phyloP scores from a whole-genome alignment of 2,888 invertebrate species.

The Allygus modestus region DNA sequence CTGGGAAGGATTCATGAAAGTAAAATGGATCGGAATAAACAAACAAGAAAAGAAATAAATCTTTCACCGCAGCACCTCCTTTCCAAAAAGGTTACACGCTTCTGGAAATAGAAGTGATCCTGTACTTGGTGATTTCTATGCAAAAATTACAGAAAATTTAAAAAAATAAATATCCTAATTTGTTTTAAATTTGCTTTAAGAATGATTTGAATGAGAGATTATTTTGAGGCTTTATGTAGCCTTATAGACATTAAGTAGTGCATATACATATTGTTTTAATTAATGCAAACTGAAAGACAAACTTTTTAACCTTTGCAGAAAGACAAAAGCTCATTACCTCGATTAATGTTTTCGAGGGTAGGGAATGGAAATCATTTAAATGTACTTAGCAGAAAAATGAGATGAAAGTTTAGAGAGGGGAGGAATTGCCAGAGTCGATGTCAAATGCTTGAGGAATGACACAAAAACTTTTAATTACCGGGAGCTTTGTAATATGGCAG shows the following conservation, averaged over 20 bases:
- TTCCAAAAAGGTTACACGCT: conserved; percentile 15
- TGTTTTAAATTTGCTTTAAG: no score
- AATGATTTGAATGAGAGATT: no score
- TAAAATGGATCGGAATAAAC: conserved; percentile 34
- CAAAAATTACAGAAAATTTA: no score
- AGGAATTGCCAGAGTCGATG: conserved; percentile 45
- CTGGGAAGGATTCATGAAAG: conserved; percentile 15
- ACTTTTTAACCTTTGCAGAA: neutral
- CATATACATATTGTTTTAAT: no score
- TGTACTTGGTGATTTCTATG: no score
- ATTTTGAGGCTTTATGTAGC: no score
- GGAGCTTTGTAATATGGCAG: conserved; percentile 55
- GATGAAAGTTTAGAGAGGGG: conserved; percentile 55
- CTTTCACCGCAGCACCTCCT: neutral
- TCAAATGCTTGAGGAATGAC: conserved; percentile 56
- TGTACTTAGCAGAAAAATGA: conserved; percentile 53
- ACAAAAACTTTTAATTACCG: conserved; percentile 59
- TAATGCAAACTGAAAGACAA: neutral
- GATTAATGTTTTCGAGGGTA: conserved; percentile 9
- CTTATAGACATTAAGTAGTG: no score
- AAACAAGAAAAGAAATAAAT: conserved; percentile 49
- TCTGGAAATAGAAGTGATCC: neutral
- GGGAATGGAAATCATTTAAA: conserved; percentile 53
- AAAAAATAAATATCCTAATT: no score
- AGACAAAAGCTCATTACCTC: conserved; percentile 36